A percentile compares a stretch with the other conserved stretches of the same genome.
Evolutionary conservation across 2,888 invertebrate species (phyloP).

Genomic region (Drosophila eohydei): DNA sequence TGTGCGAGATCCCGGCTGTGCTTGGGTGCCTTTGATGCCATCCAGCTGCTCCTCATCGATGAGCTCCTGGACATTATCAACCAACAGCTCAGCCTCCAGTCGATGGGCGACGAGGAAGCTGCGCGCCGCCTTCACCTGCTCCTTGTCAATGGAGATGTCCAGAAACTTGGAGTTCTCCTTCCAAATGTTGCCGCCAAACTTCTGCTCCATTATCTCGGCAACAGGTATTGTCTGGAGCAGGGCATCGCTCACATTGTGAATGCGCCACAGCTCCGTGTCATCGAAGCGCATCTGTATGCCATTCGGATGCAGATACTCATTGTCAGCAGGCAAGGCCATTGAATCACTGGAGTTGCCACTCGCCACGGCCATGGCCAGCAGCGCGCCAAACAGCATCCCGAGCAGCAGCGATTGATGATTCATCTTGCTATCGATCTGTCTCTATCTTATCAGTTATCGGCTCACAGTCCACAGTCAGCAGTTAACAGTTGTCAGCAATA

Average conservation of each 20-base stretch:
- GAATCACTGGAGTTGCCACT: conserved; percentile 7
- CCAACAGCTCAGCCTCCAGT: conserved; percentile 88
- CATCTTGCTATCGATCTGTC: conserved; percentile 7
- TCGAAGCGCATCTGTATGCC: conserved; percentile 80
- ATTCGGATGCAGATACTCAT: conserved; percentile 28
- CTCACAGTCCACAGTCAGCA: neutral
- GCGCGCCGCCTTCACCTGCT: conserved; percentile 87
- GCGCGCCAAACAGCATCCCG: conserved; percentile 31
- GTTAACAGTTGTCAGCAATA: conserved; percentile 13
- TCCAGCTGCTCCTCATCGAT: conserved; percentile 89
- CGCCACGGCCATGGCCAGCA: conserved; percentile 13
- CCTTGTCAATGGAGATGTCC: conserved; percentile 89
- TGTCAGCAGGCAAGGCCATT: neutral
- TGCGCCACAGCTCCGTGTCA: conserved; percentile 82
- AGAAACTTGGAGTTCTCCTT: conserved; percentile 85
- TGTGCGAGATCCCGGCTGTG: conserved; percentile 86
- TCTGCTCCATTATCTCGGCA: conserved; percentile 73
- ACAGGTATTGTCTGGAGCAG: conserved; percentile 66
- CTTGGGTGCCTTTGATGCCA: conserved; percentile 82
- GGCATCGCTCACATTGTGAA: conserved; percentile 81
- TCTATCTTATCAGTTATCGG: conserved; percentile 9
- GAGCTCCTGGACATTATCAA: conserved; percentile 90
- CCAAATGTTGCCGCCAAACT: conserved; percentile 83
- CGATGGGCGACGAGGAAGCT: conserved; percentile 87
- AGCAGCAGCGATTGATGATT: conserved; percentile 15